A percentile compares a stretch with the other conserved stretches of the same genome.
Evolutionary conservation across 2,888 invertebrate genomes (phyloP).

Genomic region (Syritta pipiens): DNA sequence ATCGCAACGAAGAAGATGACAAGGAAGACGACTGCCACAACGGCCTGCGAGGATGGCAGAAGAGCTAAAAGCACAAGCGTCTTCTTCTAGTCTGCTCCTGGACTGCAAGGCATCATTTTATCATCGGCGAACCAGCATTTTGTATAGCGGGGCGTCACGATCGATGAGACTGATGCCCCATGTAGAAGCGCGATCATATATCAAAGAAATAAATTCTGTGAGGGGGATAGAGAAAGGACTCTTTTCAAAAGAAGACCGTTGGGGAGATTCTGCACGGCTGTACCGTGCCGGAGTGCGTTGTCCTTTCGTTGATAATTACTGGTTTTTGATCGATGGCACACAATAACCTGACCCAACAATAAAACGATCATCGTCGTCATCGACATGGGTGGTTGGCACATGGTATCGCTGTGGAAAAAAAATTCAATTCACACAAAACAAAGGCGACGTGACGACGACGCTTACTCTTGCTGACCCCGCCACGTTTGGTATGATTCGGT

Average conservation of each 20-base stretch:
- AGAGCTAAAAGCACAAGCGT: slow-evolving; percentile 5
- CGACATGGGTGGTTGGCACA: slow-evolving; percentile 57
- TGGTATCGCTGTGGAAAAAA: slow-evolving; percentile 46
- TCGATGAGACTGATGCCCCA: not conserved
- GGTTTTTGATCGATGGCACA: slow-evolving; percentile 66
- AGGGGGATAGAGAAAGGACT: slow-evolving; percentile 17
- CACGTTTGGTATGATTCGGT: not conserved
- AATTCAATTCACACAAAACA: slow-evolving; percentile 30
- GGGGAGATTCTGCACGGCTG: no score
- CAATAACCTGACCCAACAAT: slow-evolving; percentile 69
- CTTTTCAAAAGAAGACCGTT: not conserved
- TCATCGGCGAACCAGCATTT: slow-evolving; percentile 8
- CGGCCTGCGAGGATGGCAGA: not conserved
- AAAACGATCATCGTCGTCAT: slow-evolving; percentile 32
- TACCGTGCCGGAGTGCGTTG: slow-evolving; percentile 65
- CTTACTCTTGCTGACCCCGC: slow-evolving; percentile 48
- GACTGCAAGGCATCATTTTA: no score
- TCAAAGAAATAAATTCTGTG: slow-evolving; percentile 15
- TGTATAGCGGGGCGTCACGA: not conserved
- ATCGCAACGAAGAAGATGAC: slow-evolving; percentile 50
- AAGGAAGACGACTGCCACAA: slow-evolving; percentile 1
- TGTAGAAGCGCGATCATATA: slow-evolving; percentile 34
- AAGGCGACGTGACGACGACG: slow-evolving; percentile 14
- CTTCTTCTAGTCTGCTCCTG: no score
- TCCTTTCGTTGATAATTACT: slow-evolving; percentile 63